These are phyloP conservation scores for Mustelus asterias DNA, from an alignment of 2,113 vertebrate genomes.

Conservation along the genomic window DNA sequence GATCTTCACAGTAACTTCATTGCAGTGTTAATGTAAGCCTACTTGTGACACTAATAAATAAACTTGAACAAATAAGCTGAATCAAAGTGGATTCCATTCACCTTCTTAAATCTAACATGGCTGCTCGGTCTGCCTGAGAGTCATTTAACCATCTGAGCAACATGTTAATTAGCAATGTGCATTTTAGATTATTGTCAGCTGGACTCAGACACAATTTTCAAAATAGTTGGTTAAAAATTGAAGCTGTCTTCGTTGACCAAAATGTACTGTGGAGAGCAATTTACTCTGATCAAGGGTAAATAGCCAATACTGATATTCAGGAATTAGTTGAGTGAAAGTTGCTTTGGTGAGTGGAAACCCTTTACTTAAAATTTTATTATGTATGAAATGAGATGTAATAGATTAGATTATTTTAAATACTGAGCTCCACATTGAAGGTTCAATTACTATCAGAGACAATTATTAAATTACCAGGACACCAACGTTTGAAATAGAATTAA, in stretches of 20 bases:
- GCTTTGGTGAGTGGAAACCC: neutral
- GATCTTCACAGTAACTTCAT: no score
- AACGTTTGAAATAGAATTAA: neutral
- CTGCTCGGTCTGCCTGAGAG: neutral
- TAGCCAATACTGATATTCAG: neutral
- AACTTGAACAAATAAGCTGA: neutral
- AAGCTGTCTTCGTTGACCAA: neutral
- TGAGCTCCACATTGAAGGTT: neutral
- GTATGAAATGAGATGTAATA: neutral
- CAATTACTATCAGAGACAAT: neutral
- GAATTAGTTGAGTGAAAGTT: neutral
- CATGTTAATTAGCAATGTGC: neutral
- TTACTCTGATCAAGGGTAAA: neutral
- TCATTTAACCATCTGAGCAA: no score
- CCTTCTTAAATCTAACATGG: neutral
- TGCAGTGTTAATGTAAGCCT: no score
- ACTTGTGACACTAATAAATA: no score
- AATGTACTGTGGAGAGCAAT: neutral
- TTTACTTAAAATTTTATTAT: neutral
- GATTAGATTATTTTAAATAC: neutral
- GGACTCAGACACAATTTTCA: neutral
- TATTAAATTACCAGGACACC: neutral
- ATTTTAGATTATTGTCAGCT: slow-evolving; percentile 23
- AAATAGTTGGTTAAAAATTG: slow-evolving; percentile 19
- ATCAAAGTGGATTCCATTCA: neutral